Conservation (phyloP, 2,113 vertebrate species). For the Corydoras sp. region DNA sequence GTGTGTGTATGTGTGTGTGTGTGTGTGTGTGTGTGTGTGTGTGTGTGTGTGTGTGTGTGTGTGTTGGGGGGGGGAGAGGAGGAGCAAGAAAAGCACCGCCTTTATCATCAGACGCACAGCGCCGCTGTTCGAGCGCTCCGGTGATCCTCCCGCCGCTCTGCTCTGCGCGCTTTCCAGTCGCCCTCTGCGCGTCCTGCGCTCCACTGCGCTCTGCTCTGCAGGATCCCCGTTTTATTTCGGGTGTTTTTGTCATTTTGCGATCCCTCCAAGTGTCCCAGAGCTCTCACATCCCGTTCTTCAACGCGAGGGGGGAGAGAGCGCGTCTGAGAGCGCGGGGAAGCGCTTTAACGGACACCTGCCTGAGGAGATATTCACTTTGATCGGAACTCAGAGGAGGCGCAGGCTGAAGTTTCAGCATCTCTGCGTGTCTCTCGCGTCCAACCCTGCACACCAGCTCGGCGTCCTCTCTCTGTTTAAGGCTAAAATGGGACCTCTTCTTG, state of each 20-base stretch:
- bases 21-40: conserved; percentile 27
- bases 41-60: conserved; percentile 23
- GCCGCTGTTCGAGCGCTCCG: conserved; percentile 49
- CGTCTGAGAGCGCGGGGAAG: conserved; percentile 5
- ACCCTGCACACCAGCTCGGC: conserved; percentile 35
- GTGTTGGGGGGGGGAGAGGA: conserved; percentile 30
- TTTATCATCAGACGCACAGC: conserved; percentile 53
- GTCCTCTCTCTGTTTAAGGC: conserved; percentile 27
- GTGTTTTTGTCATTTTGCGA: not conserved
- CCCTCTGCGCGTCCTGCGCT: not conserved
- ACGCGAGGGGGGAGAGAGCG: not conserved
- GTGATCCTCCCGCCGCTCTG: conserved; percentile 10
- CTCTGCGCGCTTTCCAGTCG: not conserved
- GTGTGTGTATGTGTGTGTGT: conserved; percentile 22
- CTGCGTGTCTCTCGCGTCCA: not conserved
- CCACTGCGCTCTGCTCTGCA: not conserved
- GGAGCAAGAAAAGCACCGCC: conserved; percentile 38
- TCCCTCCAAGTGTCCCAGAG: not conserved
- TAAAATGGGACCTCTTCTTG: conserved; percentile 68
- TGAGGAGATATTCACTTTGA: conserved; percentile 38
- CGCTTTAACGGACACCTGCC: conserved; percentile 41
- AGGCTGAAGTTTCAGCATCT: conserved; percentile 55
- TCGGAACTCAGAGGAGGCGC: conserved; percentile 34
- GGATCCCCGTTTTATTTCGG: not conserved
- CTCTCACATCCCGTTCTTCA: not conserved